phyloP scores from a whole-genome alignment of 2,113 vertebrate species.

The Centropus unirufus region DNA sequence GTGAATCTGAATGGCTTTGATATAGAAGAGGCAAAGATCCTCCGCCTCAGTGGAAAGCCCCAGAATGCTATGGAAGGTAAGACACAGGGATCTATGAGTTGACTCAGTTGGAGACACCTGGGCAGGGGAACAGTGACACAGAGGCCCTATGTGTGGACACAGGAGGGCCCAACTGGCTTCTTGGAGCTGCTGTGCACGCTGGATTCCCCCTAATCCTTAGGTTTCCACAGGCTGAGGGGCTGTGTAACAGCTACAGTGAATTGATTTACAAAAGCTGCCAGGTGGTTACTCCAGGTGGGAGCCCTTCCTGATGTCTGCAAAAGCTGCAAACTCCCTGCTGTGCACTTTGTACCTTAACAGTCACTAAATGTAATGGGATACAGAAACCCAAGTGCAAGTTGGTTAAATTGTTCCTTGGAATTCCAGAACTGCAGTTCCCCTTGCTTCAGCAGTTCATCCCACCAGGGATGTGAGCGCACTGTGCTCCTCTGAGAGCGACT shows the following conservation, averaged over 20 bases:
- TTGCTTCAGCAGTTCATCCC: too few relatives aligned
- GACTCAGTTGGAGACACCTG: neutral
- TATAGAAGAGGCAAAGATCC: conserved; percentile 92
- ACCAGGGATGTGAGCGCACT: neutral
- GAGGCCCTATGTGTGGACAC: neutral
- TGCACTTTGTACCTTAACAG: neutral
- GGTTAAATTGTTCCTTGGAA: neutral
- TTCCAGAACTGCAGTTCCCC: neutral
- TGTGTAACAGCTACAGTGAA: neutral
- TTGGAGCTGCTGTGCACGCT: neutral
- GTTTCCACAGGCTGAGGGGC: neutral
- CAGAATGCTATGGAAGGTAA: conserved; percentile 93
- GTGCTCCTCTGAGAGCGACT: neutral
- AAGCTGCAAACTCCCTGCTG: neutral
- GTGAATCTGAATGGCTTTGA: conserved; percentile 92
- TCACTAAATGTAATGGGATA: neutral
- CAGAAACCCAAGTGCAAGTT: neutral
- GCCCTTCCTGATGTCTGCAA: neutral
- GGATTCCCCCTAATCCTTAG: neutral
- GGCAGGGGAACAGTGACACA: neutral
- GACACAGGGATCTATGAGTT: conserved; percentile 52
- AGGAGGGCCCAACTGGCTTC: neutral
- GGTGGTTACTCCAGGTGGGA: neutral
- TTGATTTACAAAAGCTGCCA: neutral
- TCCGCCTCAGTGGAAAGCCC: conserved; percentile 89